Percentiles rank a stretch among this genome's conserved stretches.
These are phyloP conservation scores for Chelonus insularis DNA, from an alignment of 1,140 invertebrate species.

Conservation along the genomic window DNA sequence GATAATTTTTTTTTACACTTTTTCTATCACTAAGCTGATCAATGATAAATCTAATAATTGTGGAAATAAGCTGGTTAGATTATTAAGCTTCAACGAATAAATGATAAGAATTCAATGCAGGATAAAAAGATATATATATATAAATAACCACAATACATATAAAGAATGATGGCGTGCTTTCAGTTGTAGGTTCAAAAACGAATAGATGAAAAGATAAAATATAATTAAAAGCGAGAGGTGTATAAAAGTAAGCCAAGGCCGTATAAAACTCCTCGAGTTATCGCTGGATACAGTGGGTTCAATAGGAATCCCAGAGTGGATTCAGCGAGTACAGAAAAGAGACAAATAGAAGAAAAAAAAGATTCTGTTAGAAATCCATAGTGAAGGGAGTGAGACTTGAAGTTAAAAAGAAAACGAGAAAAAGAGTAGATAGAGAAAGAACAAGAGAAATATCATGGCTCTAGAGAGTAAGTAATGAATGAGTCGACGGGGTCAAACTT, in stretches of 20 bases:
- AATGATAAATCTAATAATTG: too few species aligned
- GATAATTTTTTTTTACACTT: background rate
- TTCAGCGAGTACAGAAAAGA: constrained; percentile 10
- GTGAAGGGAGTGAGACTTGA: background rate
- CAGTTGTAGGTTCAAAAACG: background rate
- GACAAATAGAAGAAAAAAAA: constrained; percentile 8
- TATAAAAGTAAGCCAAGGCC: constrained; percentile 4
- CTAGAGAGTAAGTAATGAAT: constrained; percentile 39
- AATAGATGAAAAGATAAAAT: constrained; percentile 2
- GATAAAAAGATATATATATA: too few species aligned
- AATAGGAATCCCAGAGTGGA: constrained; percentile 15
- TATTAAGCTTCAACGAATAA: background rate
- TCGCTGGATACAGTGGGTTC: constrained; percentile 23
- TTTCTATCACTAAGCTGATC: background rate
- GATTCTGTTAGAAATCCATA: background rate
- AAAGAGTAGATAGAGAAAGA: background rate
- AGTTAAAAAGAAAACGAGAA: constrained; percentile 1
- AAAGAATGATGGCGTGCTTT: too few species aligned
- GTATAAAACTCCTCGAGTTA: constrained; percentile 23
- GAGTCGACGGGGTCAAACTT: constrained; percentile 42
- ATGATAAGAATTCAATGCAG: background rate
- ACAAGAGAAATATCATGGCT: constrained; percentile 15
- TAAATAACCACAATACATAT: too few species aligned
- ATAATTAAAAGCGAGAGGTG: constrained; percentile 2
- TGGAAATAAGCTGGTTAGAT: background rate